Base-by-base conservation (phyloP, 1,140 invertebrate species). In the Thaumetopoea pityocampa region DNA sequence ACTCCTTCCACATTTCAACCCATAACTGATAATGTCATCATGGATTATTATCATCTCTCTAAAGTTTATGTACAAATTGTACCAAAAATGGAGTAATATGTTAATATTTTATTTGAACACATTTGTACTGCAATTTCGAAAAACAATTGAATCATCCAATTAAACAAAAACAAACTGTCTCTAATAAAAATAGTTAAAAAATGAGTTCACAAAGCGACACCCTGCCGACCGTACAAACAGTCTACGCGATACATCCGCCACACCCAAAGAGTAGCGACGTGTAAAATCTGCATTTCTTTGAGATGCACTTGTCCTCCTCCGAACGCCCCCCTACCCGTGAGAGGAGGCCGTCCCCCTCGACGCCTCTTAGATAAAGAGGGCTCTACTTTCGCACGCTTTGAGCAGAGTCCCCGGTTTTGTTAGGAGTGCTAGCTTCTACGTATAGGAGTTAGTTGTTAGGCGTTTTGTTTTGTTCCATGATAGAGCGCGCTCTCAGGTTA, bases 231-330 rank as follows among this genome's bases (percentile, higher is more conserved):
- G 23, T 74, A 59, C 61, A 10, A 3, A 20, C 51, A 52, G 46
- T 56, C 53, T 53, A 61, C 58, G 51, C 69, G 66, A 76, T 74
- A 80, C 70, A 70, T 57, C 49, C 71, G 66, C 65, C 67, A 68
- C 72, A 67, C 67, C 67, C 71, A 59, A 77, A 76, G 76, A 74
- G 78, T 77, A 80, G 78, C 79, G 76, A 80, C 79, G 76, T 80
- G 79, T 83, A 80, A 80, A 83, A 83, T 83, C 79, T 82, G 78
- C 78, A 82, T 82, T 82, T 82, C 78, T 82, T 82, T 82, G 78
- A 82, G 78, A 78, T 82, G 78, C 78, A 82, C 78, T 82, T 82
- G 78, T 82, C 49, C 55, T 51, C 58, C 63, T 50, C 51, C 46
- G 11, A 23, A 34, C 24, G 17, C 27, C 28, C 20, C 42, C 34